Conservation (phyloP, 2,797 vertebrate species). For the Ptychadena robeensis region DNA sequence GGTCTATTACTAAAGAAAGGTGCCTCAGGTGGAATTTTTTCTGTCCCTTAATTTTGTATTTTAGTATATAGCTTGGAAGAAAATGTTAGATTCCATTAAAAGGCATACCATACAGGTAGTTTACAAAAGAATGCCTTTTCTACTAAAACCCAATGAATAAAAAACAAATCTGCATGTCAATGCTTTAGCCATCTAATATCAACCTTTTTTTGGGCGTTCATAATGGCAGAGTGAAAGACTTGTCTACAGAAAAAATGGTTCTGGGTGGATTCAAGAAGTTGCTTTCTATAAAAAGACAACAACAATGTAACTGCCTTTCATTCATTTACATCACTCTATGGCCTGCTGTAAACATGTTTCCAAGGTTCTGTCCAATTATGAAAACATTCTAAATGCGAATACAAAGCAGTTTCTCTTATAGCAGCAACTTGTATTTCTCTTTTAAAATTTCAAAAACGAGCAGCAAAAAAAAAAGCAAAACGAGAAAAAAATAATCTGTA, state of each 20-base stretch:
- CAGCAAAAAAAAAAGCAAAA: constrained; percentile 72
- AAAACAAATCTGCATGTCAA: neutral
- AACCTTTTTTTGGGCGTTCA: neutral
- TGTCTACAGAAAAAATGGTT: neutral
- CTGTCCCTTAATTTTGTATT: neutral
- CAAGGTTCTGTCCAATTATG: constrained; percentile 9
- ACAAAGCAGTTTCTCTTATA: constrained; percentile 44
- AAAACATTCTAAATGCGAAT: constrained; percentile 42
- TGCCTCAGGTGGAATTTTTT: neutral
- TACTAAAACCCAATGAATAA: neutral
- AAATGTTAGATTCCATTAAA: neutral
- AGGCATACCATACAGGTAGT: neutral
- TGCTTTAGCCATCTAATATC: neutral
- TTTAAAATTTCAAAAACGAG: constrained; percentile 71
- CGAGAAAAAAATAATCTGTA: constrained; percentile 68
- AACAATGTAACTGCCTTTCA: too few relatives aligned
- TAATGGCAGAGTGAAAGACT: neutral
- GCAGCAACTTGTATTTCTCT: constrained; percentile 44
- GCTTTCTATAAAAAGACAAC: too few relatives aligned
- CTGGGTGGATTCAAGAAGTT: neutral
- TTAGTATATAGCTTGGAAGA: neutral
- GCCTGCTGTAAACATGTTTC: constrained; percentile 17
- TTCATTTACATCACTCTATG: neutral
- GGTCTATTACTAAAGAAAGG: neutral
- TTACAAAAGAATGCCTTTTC: neutral